Evolutionary conservation across 2,888 invertebrate species (phyloP).

Genomic region (Heliconius sara): DNA sequence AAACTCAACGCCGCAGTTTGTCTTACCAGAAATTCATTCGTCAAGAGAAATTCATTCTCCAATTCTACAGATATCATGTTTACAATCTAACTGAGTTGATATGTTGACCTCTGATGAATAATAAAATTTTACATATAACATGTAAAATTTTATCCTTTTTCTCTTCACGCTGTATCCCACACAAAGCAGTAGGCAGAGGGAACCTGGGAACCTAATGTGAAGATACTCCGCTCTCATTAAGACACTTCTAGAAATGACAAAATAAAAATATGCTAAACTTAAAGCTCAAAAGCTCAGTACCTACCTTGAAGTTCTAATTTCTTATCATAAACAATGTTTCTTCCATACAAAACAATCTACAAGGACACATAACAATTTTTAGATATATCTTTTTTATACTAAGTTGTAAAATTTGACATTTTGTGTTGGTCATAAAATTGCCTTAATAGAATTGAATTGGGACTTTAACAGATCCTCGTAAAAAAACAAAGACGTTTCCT

Average conservation of each 20-base stretch:
- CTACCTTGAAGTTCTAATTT: neutral
- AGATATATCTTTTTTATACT: conserved; percentile 14
- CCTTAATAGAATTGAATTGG: conserved; percentile 8
- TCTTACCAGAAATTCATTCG: too few relatives aligned
- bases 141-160: too few relatives aligned
- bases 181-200: neutral
- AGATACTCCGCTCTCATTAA: neutral
- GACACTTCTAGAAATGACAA: too few relatives aligned
- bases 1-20: too few relatives aligned
- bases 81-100: too few relatives aligned
- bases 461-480: neutral
- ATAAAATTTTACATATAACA: too few relatives aligned
- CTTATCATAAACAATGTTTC: neutral
- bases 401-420: conserved; percentile 15
- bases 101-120: too few relatives aligned
- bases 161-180: too few relatives aligned
- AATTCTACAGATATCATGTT: too few relatives aligned
- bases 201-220: neutral
- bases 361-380: conserved; percentile 2
- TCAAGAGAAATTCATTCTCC: too few relatives aligned
- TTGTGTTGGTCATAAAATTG: conserved; percentile 14
- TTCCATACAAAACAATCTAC: neutral
- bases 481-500: neutral
- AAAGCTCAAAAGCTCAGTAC: neutral
- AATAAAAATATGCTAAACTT: too few relatives aligned